Evolutionary conservation across 2,113 vertebrate genomes (phyloP).

Genomic region (Malurus alboscapulatus): DNA sequence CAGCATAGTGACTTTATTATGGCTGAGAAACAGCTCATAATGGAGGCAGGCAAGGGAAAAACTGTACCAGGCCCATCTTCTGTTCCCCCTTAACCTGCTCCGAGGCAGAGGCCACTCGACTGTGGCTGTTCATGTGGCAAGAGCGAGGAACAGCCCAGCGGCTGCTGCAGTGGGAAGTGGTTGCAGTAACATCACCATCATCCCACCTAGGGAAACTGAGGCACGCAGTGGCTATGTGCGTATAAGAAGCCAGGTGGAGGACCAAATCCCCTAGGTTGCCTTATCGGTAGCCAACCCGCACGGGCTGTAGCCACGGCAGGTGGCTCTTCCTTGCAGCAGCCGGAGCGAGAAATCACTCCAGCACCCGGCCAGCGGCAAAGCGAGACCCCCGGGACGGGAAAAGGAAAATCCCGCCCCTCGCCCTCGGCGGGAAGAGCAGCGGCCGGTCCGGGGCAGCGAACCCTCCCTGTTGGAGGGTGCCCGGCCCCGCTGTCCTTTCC

Average conservation of each 20-base stretch:
- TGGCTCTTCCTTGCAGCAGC: not conserved
- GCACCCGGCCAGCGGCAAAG: not conserved
- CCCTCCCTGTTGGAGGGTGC: not conserved
- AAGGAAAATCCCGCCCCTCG: not conserved
- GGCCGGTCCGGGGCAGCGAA: too few relatives aligned
- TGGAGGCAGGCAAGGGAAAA: not conserved
- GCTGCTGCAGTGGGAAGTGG: not conserved
- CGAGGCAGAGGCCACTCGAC: not conserved
- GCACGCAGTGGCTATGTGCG: not conserved
- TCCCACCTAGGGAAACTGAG: not conserved
- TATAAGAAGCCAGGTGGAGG: not conserved
- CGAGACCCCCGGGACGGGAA: not conserved
- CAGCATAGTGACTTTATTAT: not conserved
- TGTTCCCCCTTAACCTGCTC: not conserved
- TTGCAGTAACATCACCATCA: not conserved
- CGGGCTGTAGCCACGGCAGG: too few relatives aligned
- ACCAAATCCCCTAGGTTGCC: not conserved
- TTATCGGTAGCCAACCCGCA: not conserved
- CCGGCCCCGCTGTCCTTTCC: not conserved
- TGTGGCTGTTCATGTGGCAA: not conserved
- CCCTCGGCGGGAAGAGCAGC: not conserved
- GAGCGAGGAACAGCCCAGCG: not conserved
- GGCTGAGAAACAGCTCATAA: not conserved
- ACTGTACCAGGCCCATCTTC: fast-evolving
- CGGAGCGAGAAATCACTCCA: not conserved